Evolutionary conservation across 2,888 invertebrate genomes (phyloP), one percentile per base, ranked within the genome.

Genomic region (Pyrrhia umbra): DNA sequence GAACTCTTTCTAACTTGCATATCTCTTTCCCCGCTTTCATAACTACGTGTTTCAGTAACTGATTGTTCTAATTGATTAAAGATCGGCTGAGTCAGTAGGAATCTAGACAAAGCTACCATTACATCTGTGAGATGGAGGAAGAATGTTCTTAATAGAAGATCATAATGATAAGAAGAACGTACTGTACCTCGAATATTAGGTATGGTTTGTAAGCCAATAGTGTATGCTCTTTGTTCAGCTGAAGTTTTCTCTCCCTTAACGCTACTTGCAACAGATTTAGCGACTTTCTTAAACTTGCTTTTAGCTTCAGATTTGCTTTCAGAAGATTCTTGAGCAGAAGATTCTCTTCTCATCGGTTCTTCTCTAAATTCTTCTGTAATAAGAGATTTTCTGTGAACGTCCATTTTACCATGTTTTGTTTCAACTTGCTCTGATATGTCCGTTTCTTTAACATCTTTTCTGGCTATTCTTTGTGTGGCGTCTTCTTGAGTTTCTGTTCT

Each of bases 71-170:
- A 45, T 18, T 69, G 61, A 50, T 75, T 65, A 25, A 89, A 81
- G 0, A 83, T 75, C 25, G 91, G 90, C 67, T 92, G 89, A 34
- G 85, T 81, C 42, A 92, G 73, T 64, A 94, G 86, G 75, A 90
- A 92, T 69, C 91, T 89, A 1, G 93, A 92, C 50, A 95, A 75
- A 15, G 92, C 92, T 6, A 95, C 91, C 93, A 95, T 94, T 0
- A 95, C 91, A 73, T 94, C 94, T 1, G 95, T 94, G 5, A 95
- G 75, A 75, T 95, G 93, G 25, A 94, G 86, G 55, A 95, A 92
- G 79, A 95, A 95, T 1, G 93, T 93, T 83, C 90, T 91, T 16
- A 95, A 74, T 10, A 95, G 75, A 37, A 92, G 81, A 68, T 93
- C 88, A 49, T 90, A 92, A 27, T 91, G 89, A 58, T 88, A 85